Percentiles rank a stretch among this genome's conserved stretches.
Evolutionary conservation across 1,140 invertebrate species (phyloP).

Genomic region (Micrasema minimum): DNA sequence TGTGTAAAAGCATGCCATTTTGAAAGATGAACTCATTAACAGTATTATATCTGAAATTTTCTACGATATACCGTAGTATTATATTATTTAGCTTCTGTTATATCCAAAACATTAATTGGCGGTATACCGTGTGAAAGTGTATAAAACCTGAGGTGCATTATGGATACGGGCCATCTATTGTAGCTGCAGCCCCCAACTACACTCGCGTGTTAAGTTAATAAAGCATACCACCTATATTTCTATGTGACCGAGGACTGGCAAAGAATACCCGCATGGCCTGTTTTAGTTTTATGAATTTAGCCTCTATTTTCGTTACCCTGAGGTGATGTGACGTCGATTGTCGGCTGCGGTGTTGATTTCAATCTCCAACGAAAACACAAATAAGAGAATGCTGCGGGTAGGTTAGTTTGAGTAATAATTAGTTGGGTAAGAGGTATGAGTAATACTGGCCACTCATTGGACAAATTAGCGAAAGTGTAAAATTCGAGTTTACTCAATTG

Average conservation of each 20-base stretch:
- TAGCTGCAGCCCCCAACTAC: neutral
- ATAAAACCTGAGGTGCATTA: constrained; percentile 46
- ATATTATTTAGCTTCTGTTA: too few species aligned
- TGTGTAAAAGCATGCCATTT: too few species aligned
- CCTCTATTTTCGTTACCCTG: constrained; percentile 3
- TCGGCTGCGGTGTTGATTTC: constrained; percentile 42
- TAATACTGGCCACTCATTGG: too few species aligned
- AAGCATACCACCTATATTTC: constrained; percentile 48
- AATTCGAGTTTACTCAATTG: constrained; percentile 10
- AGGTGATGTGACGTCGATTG: too few species aligned
- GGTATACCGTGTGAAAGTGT: constrained; percentile 40
- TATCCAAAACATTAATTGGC: constrained; percentile 40
- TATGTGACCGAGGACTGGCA: neutral
- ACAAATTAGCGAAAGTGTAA: neutral
- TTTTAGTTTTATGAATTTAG: constrained; percentile 15
- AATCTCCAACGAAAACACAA: constrained; percentile 33
- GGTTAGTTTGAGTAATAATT: constrained; percentile 3
- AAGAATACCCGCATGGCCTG: constrained; percentile 49
- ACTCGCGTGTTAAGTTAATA: constrained; percentile 47
- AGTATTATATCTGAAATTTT: too few species aligned
- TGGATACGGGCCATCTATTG: constrained; percentile 44
- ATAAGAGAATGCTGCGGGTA: constrained; percentile 40
- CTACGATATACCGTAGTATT: too few species aligned
- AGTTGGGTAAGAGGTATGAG: neutral
- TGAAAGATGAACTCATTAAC: too few species aligned